phyloP scores from a whole-genome alignment of 1,140 invertebrate species.

The Bombus waltoni region DNA sequence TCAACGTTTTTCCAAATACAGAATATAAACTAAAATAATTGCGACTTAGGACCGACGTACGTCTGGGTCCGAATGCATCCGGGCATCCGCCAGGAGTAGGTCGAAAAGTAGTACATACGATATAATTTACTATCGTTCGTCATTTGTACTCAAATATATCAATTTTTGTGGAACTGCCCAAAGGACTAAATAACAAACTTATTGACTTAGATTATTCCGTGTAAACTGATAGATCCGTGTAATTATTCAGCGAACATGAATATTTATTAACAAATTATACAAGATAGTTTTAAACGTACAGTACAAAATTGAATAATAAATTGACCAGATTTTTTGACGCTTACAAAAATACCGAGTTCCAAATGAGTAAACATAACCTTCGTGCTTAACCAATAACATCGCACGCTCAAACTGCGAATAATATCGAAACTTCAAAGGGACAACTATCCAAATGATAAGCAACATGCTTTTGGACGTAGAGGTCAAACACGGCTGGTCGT shows the following conservation, averaged over 20 bases:
- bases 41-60: no score
- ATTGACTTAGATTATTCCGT: neutral
- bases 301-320: neutral
- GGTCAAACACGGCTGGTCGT: neutral
- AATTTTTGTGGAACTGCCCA: neutral
- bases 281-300: neutral
- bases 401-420: neutral
- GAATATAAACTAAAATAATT: no score
- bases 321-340: neutral
- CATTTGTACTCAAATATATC: no score
- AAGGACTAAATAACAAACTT: neutral
- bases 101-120: no score
- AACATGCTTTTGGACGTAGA: slow-evolving; percentile 1
- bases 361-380: neutral
- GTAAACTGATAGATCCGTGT: no score
- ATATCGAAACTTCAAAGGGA: no score
- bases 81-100: no score
- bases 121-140: no score
- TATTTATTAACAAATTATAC: neutral
- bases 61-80: no score
- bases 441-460: neutral
- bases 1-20: no score
- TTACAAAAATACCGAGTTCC: no score
- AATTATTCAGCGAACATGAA: neutral
- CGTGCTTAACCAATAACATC: neutral